Evolutionary conservation across 2,797 vertebrate genomes (phyloP).

Genomic region (Oreochromis grahami): DNA sequence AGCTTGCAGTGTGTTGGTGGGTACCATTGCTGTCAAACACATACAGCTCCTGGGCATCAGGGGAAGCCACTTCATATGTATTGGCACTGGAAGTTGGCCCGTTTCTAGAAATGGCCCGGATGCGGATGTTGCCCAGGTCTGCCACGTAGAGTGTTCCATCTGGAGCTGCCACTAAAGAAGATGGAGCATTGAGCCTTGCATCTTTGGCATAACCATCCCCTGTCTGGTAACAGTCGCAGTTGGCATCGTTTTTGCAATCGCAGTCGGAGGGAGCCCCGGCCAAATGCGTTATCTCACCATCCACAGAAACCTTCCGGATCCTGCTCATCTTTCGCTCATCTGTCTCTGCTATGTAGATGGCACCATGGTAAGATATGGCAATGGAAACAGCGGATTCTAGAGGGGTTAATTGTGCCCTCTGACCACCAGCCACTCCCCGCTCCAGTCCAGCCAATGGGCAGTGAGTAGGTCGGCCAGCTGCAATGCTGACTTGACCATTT

Average conservation of each 20-base stretch:
- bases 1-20: slow-evolving; percentile 91
- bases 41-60: slow-evolving; percentile 93
- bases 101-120: slow-evolving; percentile 88
- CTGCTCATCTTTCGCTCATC: slow-evolving; percentile 96
- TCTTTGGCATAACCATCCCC: slow-evolving; percentile 98
- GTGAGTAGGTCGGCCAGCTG: slow-evolving; percentile 90
- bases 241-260: slow-evolving; percentile 96
- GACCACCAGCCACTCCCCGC: slow-evolving; percentile 77
- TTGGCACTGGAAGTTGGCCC: slow-evolving; percentile 79
- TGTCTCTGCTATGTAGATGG: slow-evolving; percentile 91
- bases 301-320: slow-evolving; percentile 90
- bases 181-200: slow-evolving; percentile 90
- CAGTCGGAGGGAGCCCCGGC: slow-evolving; percentile 92
- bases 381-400: slow-evolving; percentile 93
- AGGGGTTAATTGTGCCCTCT: slow-evolving; percentile 87
- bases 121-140: slow-evolving; percentile 95
- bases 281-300: slow-evolving; percentile 94
- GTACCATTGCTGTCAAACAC: slow-evolving; percentile 95
- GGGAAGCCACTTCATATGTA: slow-evolving; percentile 85
- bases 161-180: slow-evolving; percentile 90
- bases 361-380: slow-evolving; percentile 88
- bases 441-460: slow-evolving; percentile 89
- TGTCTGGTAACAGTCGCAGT: slow-evolving; percentile 97
- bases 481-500: slow-evolving; percentile 93
- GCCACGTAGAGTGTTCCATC: slow-evolving; percentile 94